phyloP scores from a whole-genome alignment of 2,113 vertebrate genomes.

The Chascanopsetta lugubris region DNA sequence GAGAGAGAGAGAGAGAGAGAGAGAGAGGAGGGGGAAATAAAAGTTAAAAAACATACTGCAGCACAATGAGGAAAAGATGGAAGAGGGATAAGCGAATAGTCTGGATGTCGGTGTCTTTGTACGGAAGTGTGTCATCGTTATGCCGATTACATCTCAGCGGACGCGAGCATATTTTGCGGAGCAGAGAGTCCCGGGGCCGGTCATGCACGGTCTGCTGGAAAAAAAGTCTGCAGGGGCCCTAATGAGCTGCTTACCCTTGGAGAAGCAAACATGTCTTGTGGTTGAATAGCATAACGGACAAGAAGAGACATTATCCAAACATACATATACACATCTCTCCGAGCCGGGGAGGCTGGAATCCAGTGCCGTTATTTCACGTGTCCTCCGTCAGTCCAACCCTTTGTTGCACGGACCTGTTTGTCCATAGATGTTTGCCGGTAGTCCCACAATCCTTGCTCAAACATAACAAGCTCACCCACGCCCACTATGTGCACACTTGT shows the following conservation, averaged over 20 bases:
- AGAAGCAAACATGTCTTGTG: slow-evolving; percentile 45
- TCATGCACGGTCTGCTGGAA: slow-evolving; percentile 42
- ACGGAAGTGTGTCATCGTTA: slow-evolving; percentile 59
- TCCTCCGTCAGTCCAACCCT: neutral
- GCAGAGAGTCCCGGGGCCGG: slow-evolving; percentile 49
- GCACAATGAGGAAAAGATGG: slow-evolving; percentile 9
- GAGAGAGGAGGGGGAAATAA: slow-evolving; percentile 21
- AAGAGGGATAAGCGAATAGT: slow-evolving; percentile 3
- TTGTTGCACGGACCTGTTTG: slow-evolving; percentile 36
- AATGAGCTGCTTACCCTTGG: slow-evolving; percentile 67
- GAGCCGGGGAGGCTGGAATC: neutral
- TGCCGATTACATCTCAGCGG: slow-evolving; percentile 72
- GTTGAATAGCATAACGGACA: slow-evolving; percentile 36
- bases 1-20: too few species aligned
- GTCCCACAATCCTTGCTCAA: slow-evolving; percentile 25
- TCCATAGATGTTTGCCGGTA: slow-evolving; percentile 14
- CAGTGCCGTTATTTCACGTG: neutral
- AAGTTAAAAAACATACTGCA: slow-evolving; percentile 43
- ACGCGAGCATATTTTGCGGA: slow-evolving; percentile 68
- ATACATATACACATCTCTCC: neutral
- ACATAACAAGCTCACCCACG: slow-evolving; percentile 61
- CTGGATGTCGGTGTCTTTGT: slow-evolving; percentile 19
- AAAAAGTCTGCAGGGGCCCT: slow-evolving; percentile 49
- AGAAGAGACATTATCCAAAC: neutral
- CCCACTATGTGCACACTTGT: slow-evolving; percentile 47